phyloP scores from a whole-genome alignment of 2,113 vertebrate genomes.

The Theropithecus gelada region DNA sequence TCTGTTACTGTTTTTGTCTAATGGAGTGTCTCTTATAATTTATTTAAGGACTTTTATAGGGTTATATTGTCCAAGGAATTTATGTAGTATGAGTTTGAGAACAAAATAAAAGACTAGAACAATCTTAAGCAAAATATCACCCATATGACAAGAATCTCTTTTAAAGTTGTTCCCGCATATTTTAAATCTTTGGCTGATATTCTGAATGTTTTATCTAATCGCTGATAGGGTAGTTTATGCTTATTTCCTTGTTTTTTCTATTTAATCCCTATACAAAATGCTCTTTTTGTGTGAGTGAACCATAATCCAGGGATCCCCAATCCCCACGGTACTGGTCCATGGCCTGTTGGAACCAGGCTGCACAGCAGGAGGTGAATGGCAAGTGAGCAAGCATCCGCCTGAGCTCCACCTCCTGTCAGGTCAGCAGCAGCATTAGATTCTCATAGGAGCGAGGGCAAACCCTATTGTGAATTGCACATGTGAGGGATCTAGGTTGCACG shows the following conservation, averaged over 20 bases:
- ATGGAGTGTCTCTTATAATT: not conserved
- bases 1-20: not conserved
- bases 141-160: not conserved
- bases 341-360: too few species aligned
- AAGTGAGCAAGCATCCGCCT: too few species aligned
- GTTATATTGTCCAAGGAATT: not conserved
- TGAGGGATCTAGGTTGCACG: too few species aligned
- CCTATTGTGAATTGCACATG: too few species aligned
- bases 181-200: conserved; percentile 15
- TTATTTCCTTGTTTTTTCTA: not conserved
- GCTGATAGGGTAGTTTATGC: not conserved
- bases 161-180: not conserved
- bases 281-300: not conserved
- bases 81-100: not conserved
- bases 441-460: too few species aligned
- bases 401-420: too few species aligned
- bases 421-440: too few species aligned
- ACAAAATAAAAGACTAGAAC: not conserved
- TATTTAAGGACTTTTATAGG: not conserved
- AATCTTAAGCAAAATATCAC: conserved; percentile 13
- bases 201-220: not conserved
- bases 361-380: too few species aligned
- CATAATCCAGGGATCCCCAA: not conserved
- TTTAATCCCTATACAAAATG: not conserved
- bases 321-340: too few species aligned